A percentile compares a stretch with the other conserved stretches of the same genome.
phyloP scores from a whole-genome alignment of 2,888 invertebrate genomes.

The Drosophila rellima region DNA sequence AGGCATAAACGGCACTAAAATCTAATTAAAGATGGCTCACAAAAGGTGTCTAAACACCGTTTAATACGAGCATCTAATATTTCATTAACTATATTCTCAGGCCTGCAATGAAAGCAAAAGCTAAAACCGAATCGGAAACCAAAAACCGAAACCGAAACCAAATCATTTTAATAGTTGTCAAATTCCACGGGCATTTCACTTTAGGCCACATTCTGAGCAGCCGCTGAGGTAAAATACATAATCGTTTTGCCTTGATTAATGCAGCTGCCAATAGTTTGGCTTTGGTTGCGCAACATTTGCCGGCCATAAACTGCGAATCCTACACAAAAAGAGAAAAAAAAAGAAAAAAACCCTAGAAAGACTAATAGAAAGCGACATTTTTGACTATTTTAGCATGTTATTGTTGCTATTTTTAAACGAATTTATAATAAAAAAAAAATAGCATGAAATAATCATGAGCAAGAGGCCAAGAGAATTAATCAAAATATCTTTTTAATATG shows the following conservation, averaged over 20 bases:
- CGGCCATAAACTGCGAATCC: conserved; percentile 36
- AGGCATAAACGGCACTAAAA: conserved; percentile 66
- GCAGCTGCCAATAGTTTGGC: conserved; percentile 31
- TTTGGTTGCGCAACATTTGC: conserved; percentile 66
- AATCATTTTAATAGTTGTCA: conserved; percentile 61
- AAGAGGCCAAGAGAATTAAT: no score
- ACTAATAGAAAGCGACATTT: conserved; percentile 43
- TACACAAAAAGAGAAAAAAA: conserved; percentile 23
- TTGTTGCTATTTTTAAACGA: conserved; percentile 21
- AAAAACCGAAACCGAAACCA: conserved; percentile 39
- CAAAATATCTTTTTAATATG: no score
- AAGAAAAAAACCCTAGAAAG: conserved; percentile 35
- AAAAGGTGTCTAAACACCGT: conserved; percentile 17
- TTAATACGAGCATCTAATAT: conserved; percentile 39
- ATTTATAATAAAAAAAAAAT: conserved; percentile 19
- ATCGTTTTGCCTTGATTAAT: conserved; percentile 59
- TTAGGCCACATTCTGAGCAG: conserved; percentile 55
- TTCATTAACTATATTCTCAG: conserved; percentile 59
- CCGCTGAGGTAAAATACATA: conserved; percentile 30
- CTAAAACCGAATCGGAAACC: conserved; percentile 41
- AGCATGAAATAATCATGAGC: background rate
- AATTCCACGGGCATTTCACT: conserved; percentile 68
- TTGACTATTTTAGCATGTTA: conserved; percentile 20
- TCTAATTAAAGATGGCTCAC: conserved; percentile 57
- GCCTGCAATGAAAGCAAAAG: conserved; percentile 55